phyloP scores from a whole-genome alignment of 2,888 invertebrate genomes.

The Xanthorhoe designata region DNA sequence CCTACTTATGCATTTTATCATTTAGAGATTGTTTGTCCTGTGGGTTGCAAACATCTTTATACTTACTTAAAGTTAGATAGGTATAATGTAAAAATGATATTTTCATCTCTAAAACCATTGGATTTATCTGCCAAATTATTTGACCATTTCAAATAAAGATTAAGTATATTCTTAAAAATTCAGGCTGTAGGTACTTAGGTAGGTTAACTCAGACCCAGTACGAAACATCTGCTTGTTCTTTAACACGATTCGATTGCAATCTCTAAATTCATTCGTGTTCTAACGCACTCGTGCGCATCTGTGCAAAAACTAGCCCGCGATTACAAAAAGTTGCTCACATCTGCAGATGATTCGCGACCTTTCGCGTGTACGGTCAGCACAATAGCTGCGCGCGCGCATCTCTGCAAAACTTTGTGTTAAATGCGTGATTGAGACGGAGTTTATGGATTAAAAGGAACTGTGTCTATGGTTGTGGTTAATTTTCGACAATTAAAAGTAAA shows the following conservation, averaged over 20 bases:
- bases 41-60: too few species aligned
- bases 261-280: constrained; percentile 1
- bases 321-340: constrained; percentile 53
- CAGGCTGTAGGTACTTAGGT: too few species aligned
- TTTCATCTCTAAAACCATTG: too few species aligned
- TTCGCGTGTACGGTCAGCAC: constrained; percentile 50
- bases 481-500: not conserved
- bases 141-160: too few species aligned
- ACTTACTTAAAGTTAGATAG: too few species aligned
- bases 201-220: too few species aligned
- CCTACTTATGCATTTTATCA: too few species aligned
- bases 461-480: not conserved
- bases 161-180: too few species aligned
- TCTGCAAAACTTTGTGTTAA: constrained; percentile 27
- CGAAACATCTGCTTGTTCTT: not conserved
- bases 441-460: too few species aligned
- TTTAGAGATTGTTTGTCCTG: too few species aligned
- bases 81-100: too few species aligned
- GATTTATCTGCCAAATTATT: too few species aligned
- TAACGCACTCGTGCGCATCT: constrained; percentile 3
- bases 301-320: constrained; percentile 28
- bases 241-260: not conserved
- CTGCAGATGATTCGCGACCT: constrained; percentile 52
- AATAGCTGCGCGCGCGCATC: constrained; percentile 56
- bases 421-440: not conserved